A percentile compares a stretch with the other conserved stretches of the same genome.
These are phyloP conservation scores for Drosophila anomalata DNA, from an alignment of 2,888 invertebrate species.

Conservation along the genomic window DNA sequence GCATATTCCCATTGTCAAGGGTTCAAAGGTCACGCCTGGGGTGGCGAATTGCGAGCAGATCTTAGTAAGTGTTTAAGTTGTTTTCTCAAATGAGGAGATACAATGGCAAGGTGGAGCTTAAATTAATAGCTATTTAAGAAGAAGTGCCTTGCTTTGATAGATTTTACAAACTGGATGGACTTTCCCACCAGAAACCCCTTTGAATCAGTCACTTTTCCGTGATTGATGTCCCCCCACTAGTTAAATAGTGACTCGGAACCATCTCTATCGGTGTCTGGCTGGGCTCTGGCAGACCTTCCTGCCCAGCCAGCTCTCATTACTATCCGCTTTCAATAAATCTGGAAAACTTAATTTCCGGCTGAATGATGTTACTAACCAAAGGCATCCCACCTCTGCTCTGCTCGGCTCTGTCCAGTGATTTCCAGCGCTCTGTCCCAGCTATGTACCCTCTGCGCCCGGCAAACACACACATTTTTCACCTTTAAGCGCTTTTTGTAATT, in stretches of 20 bases:
- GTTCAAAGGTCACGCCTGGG: constrained; percentile 13
- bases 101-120: constrained; percentile 1
- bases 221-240: constrained; percentile 13
- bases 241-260: constrained; percentile 27
- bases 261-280: constrained; percentile 28
- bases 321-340: constrained; percentile 83
- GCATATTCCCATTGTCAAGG: constrained; percentile 38
- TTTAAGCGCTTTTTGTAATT: constrained; percentile 76
- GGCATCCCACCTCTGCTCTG: constrained; percentile 14
- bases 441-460: constrained; percentile 16
- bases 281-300: constrained; percentile 21
- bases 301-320: constrained; percentile 65
- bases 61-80: not conserved
- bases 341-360: constrained; percentile 83
- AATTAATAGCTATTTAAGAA: no score
- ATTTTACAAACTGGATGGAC: no score
- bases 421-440: constrained; percentile 2
- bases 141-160: no score
- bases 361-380: constrained; percentile 67
- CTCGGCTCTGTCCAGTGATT: constrained; percentile 5
- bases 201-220: not conserved
- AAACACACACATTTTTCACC: constrained; percentile 65
- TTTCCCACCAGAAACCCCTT: not conserved
- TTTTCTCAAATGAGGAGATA: not conserved
- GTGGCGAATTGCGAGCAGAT: constrained; percentile 20